phyloP scores from a whole-genome alignment of 2,888 invertebrate species.

The Diachrysia chrysitis region DNA sequence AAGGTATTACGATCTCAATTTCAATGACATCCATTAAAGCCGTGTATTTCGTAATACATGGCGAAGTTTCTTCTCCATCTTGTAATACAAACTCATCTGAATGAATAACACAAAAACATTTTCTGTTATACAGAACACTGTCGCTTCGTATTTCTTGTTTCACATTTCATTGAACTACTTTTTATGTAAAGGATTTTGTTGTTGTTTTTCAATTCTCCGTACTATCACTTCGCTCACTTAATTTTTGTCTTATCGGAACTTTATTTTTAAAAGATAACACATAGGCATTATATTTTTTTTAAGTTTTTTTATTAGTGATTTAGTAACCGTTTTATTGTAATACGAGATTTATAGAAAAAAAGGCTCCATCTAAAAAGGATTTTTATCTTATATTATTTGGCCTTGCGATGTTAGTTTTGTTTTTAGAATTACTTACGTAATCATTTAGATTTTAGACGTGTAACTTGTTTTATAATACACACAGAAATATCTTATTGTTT shows the following conservation, averaged over 20 bases:
- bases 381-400: conserved; percentile 31
- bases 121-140: conserved; percentile 50
- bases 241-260: conserved; percentile 33
- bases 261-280: conserved; percentile 9
- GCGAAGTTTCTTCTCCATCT: conserved; percentile 39
- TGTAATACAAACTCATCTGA: conserved; percentile 31
- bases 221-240: conserved; percentile 32
- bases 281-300: too few relatives aligned
- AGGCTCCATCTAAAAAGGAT: conserved; percentile 23
- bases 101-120: conserved; percentile 32
- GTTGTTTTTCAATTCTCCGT: conserved; percentile 35
- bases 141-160: conserved; percentile 45
- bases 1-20: conserved; percentile 19
- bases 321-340: conserved; percentile 7
- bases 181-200: conserved; percentile 32
- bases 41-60: conserved; percentile 11
- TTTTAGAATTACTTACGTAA: conserved; percentile 31
- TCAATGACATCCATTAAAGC: conserved; percentile 25
- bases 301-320: background rate
- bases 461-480: too few relatives aligned
- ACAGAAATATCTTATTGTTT: too few relatives aligned
- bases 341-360: conserved; percentile 6
- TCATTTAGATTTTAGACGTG: conserved; percentile 23
- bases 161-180: conserved; percentile 37
- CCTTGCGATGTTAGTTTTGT: conserved; percentile 28